These are phyloP conservation scores for Lepidocyrtoides sp. DNA, from an alignment of 2,888 invertebrate species.

Conservation along the genomic window DNA sequence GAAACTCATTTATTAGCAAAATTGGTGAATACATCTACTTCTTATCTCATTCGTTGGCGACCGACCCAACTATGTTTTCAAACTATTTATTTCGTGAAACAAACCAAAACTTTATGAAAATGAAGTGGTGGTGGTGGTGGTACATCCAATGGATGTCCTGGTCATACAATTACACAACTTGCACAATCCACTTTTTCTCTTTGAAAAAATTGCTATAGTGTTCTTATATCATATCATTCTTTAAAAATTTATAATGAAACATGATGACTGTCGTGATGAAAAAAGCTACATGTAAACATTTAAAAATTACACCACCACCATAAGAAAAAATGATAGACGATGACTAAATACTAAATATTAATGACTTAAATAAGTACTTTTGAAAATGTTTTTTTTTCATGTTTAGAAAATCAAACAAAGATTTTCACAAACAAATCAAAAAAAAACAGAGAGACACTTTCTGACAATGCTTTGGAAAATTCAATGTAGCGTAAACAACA, in stretches of 20 bases:
- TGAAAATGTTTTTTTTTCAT: too few species aligned
- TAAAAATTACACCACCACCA: too few species aligned
- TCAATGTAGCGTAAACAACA: background rate
- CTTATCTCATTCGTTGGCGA: background rate
- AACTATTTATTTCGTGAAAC: conserved; percentile 4
- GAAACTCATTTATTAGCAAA: conserved; percentile 24
- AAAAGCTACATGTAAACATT: too few species aligned
- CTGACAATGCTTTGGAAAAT: too few species aligned
- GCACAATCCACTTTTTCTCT: background rate
- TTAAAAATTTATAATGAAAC: too few species aligned
- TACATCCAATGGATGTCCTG: background rate
- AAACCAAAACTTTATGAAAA: conserved; percentile 41
- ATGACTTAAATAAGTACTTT: too few species aligned
- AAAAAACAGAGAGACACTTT: background rate
- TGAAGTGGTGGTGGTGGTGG: conserved; percentile 15
- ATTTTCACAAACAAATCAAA: background rate
- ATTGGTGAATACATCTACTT: background rate
- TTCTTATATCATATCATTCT: too few species aligned
- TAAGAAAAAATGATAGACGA: too few species aligned
- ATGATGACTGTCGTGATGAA: too few species aligned
- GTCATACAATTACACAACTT: background rate
- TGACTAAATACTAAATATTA: too few species aligned
- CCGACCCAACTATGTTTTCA: background rate
- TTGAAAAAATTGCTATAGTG: too few species aligned
- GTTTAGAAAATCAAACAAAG: too few species aligned